A percentile compares a stretch with the other conserved stretches of the same genome.
These are phyloP conservation scores for Lepidostoma basale DNA, from an alignment of 1,140 invertebrate species.

Conservation along the genomic window DNA sequence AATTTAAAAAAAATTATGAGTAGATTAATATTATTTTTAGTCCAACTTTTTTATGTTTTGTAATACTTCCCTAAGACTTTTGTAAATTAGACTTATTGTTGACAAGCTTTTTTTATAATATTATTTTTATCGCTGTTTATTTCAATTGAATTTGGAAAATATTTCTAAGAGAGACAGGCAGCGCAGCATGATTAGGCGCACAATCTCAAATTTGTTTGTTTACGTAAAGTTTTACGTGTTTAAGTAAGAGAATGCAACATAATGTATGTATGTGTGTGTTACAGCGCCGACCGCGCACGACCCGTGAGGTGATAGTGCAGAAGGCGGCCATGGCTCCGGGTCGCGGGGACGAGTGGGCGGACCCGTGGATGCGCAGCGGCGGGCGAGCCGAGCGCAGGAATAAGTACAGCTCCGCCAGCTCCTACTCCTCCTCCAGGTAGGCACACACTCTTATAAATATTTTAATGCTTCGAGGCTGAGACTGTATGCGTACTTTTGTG, in stretches of 20 bases:
- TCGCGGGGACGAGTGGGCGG: slow-evolving; percentile 86
- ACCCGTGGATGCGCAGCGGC: slow-evolving; percentile 84
- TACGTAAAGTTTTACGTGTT: too few species aligned
- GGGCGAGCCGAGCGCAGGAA: neutral
- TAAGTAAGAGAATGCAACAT: too few species aligned
- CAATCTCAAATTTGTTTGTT: too few species aligned
- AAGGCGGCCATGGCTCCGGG: slow-evolving; percentile 64
- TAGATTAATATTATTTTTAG: neutral
- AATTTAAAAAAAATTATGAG: neutral
- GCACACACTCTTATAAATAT: too few species aligned
- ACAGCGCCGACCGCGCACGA: slow-evolving; percentile 67
- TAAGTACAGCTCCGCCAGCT: slow-evolving; percentile 75
- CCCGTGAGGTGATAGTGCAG: slow-evolving; percentile 79
- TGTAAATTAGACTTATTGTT: neutral
- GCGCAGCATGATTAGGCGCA: too few species aligned
- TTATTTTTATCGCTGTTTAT: too few species aligned
- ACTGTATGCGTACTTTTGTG: neutral
- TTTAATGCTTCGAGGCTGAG: too few species aligned
- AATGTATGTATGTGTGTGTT: too few species aligned
- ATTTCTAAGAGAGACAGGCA: too few species aligned
- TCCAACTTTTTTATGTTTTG: too few species aligned
- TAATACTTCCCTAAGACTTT: too few species aligned
- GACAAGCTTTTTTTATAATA: neutral
- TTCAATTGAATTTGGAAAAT: too few species aligned
- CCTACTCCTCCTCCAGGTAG: slow-evolving; percentile 74